A percentile compares a stretch with the other conserved stretches of the same genome.
Conservation (phyloP, 1,140 invertebrate genomes). For the Eubasilissa regina region DNA sequence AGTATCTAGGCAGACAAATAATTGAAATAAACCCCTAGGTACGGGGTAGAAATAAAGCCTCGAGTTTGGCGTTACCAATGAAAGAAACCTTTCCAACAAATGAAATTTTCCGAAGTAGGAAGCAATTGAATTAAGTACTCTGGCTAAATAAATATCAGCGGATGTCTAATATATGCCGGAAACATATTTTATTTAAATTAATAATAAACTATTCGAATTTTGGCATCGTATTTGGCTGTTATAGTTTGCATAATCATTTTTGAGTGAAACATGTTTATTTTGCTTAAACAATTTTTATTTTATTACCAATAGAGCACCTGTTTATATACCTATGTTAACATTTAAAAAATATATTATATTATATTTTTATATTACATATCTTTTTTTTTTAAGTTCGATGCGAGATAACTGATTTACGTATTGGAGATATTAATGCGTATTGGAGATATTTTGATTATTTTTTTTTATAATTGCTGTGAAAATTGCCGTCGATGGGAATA, state of each 20-base stretch:
- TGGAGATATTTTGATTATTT: too few relatives aligned
- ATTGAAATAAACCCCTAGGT: background rate
- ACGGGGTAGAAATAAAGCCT: background rate
- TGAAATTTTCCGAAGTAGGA: slow-evolving; percentile 27
- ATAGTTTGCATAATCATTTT: slow-evolving; percentile 10
- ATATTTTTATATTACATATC: too few relatives aligned
- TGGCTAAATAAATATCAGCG: slow-evolving; percentile 24
- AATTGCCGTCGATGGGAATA: too few relatives aligned
- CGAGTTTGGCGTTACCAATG: slow-evolving; percentile 3
- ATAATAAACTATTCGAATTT: background rate
- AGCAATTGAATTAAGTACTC: slow-evolving; percentile 32
- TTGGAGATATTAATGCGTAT: too few relatives aligned
- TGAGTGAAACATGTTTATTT: background rate
- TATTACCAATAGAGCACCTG: too few relatives aligned
- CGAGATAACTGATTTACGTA: too few relatives aligned
- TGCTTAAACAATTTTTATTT: too few relatives aligned
- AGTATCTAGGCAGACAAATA: too few relatives aligned
- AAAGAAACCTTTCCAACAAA: slow-evolving; percentile 29
- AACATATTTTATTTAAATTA: slow-evolving; percentile 28
- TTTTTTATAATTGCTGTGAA: too few relatives aligned
- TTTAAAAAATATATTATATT: too few relatives aligned
- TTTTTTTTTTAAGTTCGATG: too few relatives aligned
- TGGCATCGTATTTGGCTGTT: background rate
- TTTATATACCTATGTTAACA: too few relatives aligned
- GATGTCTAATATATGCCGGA: background rate